A percentile compares a stretch with the other conserved stretches of the same genome.
These are phyloP conservation scores for Anorthoa munda DNA, from an alignment of 2,888 invertebrate genomes.

Conservation along the genomic window DNA sequence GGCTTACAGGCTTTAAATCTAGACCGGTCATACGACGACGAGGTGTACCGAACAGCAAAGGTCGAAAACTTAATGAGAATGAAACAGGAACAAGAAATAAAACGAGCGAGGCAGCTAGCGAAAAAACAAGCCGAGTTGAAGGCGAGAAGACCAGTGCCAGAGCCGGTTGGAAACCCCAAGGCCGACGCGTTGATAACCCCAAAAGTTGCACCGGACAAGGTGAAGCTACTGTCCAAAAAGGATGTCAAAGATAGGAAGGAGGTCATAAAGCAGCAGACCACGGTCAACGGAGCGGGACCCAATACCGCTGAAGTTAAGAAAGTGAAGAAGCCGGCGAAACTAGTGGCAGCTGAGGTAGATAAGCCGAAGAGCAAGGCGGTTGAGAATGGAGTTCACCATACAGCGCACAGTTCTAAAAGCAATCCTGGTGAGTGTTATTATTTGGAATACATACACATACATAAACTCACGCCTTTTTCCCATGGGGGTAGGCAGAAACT, in stretches of 20 bases:
- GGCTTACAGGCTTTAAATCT: slow-evolving; percentile 89
- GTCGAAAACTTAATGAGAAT: slow-evolving; percentile 88
- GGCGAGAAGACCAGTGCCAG: slow-evolving; percentile 77
- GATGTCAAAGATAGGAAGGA: slow-evolving; percentile 86
- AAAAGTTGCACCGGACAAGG: slow-evolving; percentile 85
- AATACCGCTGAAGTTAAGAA: slow-evolving; percentile 80
- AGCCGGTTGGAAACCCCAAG: slow-evolving; percentile 82
- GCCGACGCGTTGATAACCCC: slow-evolving; percentile 81
- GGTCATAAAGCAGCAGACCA: slow-evolving; percentile 82
- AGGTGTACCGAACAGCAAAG: slow-evolving; percentile 87
- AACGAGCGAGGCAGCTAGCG: slow-evolving; percentile 79
- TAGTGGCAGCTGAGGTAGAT: slow-evolving; percentile 79
- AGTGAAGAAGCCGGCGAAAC: slow-evolving; percentile 80
- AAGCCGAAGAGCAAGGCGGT: slow-evolving; percentile 76
- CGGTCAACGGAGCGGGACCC: slow-evolving; percentile 77
- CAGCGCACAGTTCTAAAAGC: slow-evolving; percentile 76
- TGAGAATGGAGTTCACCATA: slow-evolving; percentile 81
- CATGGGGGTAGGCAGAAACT: no score
- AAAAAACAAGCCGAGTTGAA: slow-evolving; percentile 81
- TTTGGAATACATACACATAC: no score
- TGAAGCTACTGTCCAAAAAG: slow-evolving; percentile 84
- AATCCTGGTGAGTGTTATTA: slow-evolving; percentile 73
- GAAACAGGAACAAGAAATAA: slow-evolving; percentile 84
- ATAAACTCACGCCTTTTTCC: no score
- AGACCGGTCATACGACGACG: slow-evolving; percentile 86